Evolutionary conservation across 2,888 invertebrate genomes (phyloP).

Genomic region (Oasisia sp.): DNA sequence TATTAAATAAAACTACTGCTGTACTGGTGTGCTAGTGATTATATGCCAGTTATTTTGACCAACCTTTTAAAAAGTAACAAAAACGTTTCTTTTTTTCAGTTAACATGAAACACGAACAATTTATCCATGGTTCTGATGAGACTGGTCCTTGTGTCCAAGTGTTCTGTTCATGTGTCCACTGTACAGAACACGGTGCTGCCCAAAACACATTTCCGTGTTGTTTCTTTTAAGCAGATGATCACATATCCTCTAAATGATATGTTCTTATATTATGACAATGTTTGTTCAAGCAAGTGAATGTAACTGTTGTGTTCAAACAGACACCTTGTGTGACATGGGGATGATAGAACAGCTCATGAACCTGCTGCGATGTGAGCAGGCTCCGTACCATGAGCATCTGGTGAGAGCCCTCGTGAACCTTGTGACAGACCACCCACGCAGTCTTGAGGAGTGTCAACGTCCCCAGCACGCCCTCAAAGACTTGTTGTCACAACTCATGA

Average conservation of each 20-base stretch:
- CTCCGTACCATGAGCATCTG: conserved; percentile 69
- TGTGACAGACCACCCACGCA: conserved; percentile 65
- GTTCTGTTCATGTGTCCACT: too few species aligned
- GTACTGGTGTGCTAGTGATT: not conserved
- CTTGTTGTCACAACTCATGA: conserved; percentile 64
- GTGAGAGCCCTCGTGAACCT: conserved; percentile 68
- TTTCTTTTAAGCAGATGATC: not conserved
- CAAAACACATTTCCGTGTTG: too few species aligned
- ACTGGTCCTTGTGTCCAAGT: too few species aligned
- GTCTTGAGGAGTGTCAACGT: conserved; percentile 66
- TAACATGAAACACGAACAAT: not conserved
- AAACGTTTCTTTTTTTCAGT: not conserved
- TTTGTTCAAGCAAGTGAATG: not conserved
- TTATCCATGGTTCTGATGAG: not conserved
- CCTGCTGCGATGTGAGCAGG: conserved; percentile 56
- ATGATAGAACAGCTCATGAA: conserved; percentile 64
- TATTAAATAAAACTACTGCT: not conserved
- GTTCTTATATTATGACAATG: not conserved
- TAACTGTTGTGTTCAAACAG: conserved; percentile 47
- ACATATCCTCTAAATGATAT: not conserved
- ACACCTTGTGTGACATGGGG: conserved; percentile 64
- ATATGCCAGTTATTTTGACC: not conserved
- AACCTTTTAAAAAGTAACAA: not conserved
- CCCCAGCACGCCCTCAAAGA: conserved; percentile 66
- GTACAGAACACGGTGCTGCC: too few species aligned